Evolutionary conservation across 2,797 vertebrate genomes (phyloP).

Genomic region (Xiphorhynchus erythropygius): DNA sequence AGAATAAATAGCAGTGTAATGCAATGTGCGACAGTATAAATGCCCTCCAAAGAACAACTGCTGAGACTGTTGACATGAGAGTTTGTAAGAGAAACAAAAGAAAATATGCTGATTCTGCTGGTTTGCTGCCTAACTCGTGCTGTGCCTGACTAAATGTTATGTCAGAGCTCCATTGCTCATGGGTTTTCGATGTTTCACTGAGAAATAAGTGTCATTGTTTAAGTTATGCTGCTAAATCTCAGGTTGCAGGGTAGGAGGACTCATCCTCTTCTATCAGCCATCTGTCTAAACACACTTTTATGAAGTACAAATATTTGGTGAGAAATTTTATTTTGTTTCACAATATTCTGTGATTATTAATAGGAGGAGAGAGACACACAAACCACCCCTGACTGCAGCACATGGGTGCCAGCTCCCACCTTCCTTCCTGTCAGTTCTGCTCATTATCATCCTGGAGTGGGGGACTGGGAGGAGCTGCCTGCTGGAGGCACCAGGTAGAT

Average conservation of each 20-base stretch:
- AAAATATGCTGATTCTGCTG: conserved; percentile 51
- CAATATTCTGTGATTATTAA: not conserved
- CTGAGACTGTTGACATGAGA: conserved; percentile 56
- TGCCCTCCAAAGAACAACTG: conserved; percentile 57
- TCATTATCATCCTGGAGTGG: not conserved
- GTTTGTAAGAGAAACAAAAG: conserved; percentile 49
- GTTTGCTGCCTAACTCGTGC: conserved; percentile 18
- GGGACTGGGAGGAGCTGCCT: not conserved
- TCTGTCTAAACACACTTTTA: not conserved
- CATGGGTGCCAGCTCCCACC: not conserved
- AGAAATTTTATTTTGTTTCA: not conserved
- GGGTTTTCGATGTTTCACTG: not conserved
- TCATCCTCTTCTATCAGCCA: fast-evolving
- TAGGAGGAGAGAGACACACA: not conserved
- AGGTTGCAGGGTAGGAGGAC: not conserved
- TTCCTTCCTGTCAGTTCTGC: not conserved
- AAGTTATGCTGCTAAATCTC: not conserved
- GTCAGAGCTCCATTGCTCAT: not conserved
- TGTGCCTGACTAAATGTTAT: conserved; percentile 50
- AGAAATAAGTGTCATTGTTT: not conserved
- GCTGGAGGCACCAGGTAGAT: not conserved
- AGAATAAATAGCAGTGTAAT: conserved; percentile 53
- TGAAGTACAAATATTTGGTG: not conserved
- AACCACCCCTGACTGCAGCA: not conserved
- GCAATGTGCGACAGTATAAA: conserved; percentile 22